Evolutionary conservation across 2,888 invertebrate species (phyloP).

Genomic region (Deroplatys truncata): DNA sequence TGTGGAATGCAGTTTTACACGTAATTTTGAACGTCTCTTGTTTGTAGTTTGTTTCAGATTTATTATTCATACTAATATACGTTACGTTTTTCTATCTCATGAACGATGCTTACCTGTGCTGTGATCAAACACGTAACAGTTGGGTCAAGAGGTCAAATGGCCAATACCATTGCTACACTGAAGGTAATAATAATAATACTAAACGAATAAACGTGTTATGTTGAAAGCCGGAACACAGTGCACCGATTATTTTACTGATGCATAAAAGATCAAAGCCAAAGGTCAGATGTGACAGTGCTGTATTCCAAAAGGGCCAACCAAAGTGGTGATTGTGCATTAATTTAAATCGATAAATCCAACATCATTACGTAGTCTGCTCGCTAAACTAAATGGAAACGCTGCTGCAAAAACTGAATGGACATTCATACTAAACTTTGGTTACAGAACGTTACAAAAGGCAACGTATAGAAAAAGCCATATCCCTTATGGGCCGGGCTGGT

Average conservation of each 20-base stretch:
- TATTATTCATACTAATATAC: too few relatives aligned
- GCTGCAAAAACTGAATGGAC: neutral
- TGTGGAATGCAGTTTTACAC: too few relatives aligned
- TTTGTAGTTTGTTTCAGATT: too few relatives aligned
- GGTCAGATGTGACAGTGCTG: neutral
- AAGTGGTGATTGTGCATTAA: neutral
- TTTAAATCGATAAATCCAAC: neutral
- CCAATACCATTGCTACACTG: neutral
- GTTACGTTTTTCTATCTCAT: neutral
- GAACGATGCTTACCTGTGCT: neutral
- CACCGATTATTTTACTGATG: neutral
- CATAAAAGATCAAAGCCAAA: neutral
- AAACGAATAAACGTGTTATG: neutral
- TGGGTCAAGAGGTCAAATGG: neutral
- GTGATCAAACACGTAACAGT: neutral
- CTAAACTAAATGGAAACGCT: neutral
- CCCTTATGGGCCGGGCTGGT: neutral
- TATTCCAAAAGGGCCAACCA: neutral
- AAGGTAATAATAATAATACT: neutral
- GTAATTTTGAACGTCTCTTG: too few relatives aligned
- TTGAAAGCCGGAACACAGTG: neutral
- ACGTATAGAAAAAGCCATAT: neutral
- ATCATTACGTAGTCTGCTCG: neutral
- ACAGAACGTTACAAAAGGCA: neutral
- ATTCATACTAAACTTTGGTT: neutral